A percentile compares a stretch with the other conserved stretches of the same genome.
These are phyloP conservation scores for Dasypogon diadema DNA, from an alignment of 2,888 invertebrate species.

Conservation along the genomic window DNA sequence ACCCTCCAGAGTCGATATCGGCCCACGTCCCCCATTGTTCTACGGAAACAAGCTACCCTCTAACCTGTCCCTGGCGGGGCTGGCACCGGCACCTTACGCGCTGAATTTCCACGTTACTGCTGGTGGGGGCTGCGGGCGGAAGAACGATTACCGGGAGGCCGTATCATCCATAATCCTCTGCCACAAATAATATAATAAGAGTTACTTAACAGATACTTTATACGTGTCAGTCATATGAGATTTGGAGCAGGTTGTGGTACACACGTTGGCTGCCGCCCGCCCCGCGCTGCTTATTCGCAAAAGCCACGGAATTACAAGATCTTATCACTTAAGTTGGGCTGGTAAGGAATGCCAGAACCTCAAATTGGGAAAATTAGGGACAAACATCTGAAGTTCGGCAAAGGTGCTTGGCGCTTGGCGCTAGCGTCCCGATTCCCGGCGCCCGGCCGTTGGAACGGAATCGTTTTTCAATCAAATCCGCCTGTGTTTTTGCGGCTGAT, in stretches of 20 bases:
- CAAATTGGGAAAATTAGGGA: conserved; percentile 40
- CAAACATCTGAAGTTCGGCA: conserved; percentile 34
- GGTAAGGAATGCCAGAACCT: conserved; percentile 24
- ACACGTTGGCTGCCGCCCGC: not conserved
- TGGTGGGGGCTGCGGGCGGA: conserved; percentile 9
- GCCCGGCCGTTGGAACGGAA: not conserved
- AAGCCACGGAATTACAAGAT: conserved; percentile 39
- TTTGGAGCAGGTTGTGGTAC: conserved; percentile 15
- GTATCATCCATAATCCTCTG: conserved; percentile 53
- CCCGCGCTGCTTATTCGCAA: not conserved
- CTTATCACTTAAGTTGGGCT: conserved; percentile 41
- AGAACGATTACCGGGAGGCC: conserved; percentile 41
- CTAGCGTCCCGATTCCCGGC: not conserved
- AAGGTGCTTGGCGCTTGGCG: not conserved
- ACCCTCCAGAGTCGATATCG: not conserved
- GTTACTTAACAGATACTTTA: conserved; percentile 53
- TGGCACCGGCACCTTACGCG: conserved; percentile 30
- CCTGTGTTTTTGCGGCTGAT: conserved; percentile 26
- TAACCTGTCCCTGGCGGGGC: not conserved
- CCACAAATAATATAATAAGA: conserved; percentile 52
- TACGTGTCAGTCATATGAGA: conserved; percentile 53
- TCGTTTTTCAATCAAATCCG: conserved; percentile 45
- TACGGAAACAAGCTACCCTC: conserved; percentile 1
- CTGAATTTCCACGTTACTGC: not conserved
- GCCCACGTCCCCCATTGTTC: conserved; percentile 30